Base-by-base conservation (phyloP, 2,888 invertebrate species). In the Osedax fenrisi region DNA sequence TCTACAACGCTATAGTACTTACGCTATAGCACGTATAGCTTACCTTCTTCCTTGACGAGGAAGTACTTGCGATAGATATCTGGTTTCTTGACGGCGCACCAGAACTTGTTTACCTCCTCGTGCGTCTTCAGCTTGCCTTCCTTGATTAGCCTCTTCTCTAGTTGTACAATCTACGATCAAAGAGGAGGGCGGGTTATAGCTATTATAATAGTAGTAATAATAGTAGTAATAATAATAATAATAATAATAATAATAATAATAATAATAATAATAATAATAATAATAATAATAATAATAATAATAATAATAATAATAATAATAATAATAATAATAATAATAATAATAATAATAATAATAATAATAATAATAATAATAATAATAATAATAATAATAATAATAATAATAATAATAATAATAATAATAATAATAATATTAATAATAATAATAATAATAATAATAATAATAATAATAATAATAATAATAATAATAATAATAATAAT, bases 101-200 rank as follows among this genome's bases (percentile, higher is more conserved):
- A 80, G 74, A 81, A 81, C 70, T 77, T 77, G 74, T 81, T 80
- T 17, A 80, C 77, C 41, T 81, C 81, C n/a, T 75, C 75, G 64
- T 79, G 79, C 13, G 79, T 79, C 72, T 78, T 80, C 64, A 81
- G 73, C 71, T 80, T 81, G 66, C 81, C 81, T 75, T 81, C 79
- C n/a, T 77, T 79, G 59, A 76, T 77, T 76, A 81, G 72, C 74
- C 79, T 80, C 71, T 80, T 80, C 76, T 81, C 80, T 61, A 81
- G 76, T 26, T 79, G 79, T 25, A 81, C 76, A 56, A 81, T 81
- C 81, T 81, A n/a, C n/a, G n/a, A n/a, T n/a, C n/a, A n/a, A n/a
- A n/a, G n/a, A n/a, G n/a, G n/a, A n/a, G n/a, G 23, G 23, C 73
- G 10, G 21, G 17, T 22, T 23, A 21, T 22, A 74, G 72, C 13